A percentile compares a stretch with the other conserved stretches of the same genome.
Conservation (phyloP, 2,113 vertebrate species). For the Pyxicephalus adspersus region DNA sequence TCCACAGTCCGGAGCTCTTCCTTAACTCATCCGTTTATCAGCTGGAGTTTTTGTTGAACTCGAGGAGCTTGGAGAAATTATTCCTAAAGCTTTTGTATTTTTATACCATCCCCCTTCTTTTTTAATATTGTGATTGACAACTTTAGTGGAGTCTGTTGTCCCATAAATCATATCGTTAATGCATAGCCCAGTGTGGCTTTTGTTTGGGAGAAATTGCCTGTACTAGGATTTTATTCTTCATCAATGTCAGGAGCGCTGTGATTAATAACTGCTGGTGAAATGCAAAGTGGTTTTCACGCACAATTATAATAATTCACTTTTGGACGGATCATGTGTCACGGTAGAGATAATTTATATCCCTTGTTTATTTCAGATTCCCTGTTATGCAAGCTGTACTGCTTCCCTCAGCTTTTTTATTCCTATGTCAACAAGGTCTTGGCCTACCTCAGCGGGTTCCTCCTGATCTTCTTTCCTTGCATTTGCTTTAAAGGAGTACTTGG, state of each 20-base stretch:
- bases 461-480: constrained; percentile 1
- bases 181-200: constrained; percentile 40
- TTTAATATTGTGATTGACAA: constrained; percentile 32
- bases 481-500: background rate
- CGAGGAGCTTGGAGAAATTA: background rate
- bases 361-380: constrained; percentile 33
- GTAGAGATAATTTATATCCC: constrained; percentile 33
- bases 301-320: constrained; percentile 54
- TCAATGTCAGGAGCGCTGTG: constrained; percentile 46
- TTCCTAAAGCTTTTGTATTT: background rate
- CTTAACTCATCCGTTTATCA: background rate
- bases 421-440: background rate
- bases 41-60: background rate
- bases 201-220: constrained; percentile 49
- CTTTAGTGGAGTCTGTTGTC: constrained; percentile 21
- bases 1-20: too few relatives aligned
- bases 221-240: constrained; percentile 44
- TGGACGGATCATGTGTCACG: constrained; percentile 34
- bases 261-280: constrained; percentile 48
- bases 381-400: background rate
- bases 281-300: constrained; percentile 47
- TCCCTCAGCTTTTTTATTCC: constrained; percentile 17
- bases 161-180: constrained; percentile 46
- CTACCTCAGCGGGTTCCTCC: background rate
- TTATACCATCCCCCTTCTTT: background rate